Evolutionary conservation across 64 coral and sea anemone genomes (phyloP).

Genomic region (Porites lutea): DNA sequence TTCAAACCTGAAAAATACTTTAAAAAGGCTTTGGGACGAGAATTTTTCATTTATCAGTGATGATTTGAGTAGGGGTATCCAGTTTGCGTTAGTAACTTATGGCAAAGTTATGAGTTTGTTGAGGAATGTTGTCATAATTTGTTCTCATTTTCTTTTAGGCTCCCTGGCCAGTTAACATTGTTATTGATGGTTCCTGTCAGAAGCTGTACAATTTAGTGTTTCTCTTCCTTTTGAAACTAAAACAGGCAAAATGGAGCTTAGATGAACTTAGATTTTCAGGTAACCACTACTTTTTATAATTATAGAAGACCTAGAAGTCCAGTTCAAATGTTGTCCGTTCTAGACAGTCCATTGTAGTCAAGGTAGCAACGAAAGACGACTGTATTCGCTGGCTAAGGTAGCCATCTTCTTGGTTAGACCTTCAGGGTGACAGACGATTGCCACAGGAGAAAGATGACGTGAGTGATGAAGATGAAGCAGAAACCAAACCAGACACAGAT

Average conservation of each 20-base stretch:
- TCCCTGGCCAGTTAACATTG: slow-evolving; percentile 91
- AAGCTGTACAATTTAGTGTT: slow-evolving; percentile 95
- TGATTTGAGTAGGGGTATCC: too few species aligned
- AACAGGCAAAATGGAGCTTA: slow-evolving; percentile 95
- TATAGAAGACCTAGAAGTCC: background rate
- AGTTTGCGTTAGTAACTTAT: too few species aligned
- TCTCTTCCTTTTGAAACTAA: slow-evolving; percentile 87
- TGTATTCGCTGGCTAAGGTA: too few species aligned
- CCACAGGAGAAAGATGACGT: background rate
- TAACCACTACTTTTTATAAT: slow-evolving; percentile 14
- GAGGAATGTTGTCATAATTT: background rate
- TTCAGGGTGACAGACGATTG: background rate
- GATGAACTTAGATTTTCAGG: slow-evolving; percentile 92
- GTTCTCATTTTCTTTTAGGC: slow-evolving; percentile 54
- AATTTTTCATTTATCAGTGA: too few species aligned
- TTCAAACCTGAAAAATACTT: too few species aligned
- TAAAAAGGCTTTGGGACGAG: too few species aligned
- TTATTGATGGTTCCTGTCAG: slow-evolving; percentile 91
- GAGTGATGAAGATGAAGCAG: slow-evolving; percentile 64
- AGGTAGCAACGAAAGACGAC: too few species aligned
- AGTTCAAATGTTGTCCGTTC: too few species aligned
- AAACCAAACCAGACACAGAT: background rate
- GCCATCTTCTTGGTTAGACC: slow-evolving; percentile 6
- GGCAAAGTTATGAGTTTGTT: background rate
- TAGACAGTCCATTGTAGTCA: too few species aligned